Evolutionary conservation across 2,797 vertebrate genomes (phyloP), one percentile per base, ranked within the genome.

Genomic region (Kryptopterus vitreolus): DNA sequence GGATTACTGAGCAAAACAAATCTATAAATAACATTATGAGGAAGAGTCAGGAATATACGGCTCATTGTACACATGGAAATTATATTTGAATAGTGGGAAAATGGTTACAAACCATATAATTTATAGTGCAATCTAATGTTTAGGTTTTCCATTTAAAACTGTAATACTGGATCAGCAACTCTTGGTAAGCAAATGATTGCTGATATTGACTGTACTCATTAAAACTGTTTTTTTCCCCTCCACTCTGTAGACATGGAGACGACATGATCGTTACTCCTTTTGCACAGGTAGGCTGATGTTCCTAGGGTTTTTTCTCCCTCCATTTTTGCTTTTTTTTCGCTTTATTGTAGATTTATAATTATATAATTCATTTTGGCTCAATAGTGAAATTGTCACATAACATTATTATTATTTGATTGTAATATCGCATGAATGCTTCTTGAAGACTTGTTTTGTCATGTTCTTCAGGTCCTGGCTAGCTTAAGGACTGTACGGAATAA

Each of bases 221-320:
- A 58, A 58, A 57, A 70, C 85, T 48, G 38, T 62, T 26, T 77
- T 84, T 79, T 89, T 65, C 88, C 22, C 12, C n/a, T 6, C 43
- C 68, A 89, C 66, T 87, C 94, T 96, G 84, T 93, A 99, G 98
- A 93, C 98, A 99, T 66, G 98, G 97, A 90, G 98, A 99, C 93
- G 97, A 99, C 94, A 96, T 98, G 95, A 99, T 99, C 94, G 98
- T 99, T 95, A 99, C 98, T 55, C 98, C 98, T 66, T 99, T 99
- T 95, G 98, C 97, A 93, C 98, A 99, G 96, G 98, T 99, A 93
- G 89, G 91, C 35, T 1, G 16, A 31, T 75, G 3, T 70, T 70
- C 52, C 9, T 52, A 50, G 43, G 48, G 16, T 12, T 0, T 71
- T 65, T 55, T 13, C 11, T 18, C 8, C 29, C 0, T 52, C 52